Evolutionary conservation across 1,140 invertebrate species (phyloP).

Genomic region (Cydia amplana): DNA sequence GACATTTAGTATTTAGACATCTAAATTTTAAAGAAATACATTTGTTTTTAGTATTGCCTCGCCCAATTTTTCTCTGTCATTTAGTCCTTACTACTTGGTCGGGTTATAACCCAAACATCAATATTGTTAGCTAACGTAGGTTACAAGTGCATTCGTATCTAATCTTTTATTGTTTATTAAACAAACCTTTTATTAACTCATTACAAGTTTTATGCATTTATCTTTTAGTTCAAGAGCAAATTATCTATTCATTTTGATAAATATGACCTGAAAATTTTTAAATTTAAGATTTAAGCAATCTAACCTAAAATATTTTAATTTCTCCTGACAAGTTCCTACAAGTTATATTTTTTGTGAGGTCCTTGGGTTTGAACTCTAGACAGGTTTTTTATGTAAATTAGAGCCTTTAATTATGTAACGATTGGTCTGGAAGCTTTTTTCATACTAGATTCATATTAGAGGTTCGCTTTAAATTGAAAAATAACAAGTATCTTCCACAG

Average conservation of each 20-base stretch:
- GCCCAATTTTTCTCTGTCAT: conserved; percentile 12
- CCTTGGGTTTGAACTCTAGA: not conserved
- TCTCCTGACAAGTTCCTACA: conserved; percentile 3
- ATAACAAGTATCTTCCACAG: too few species aligned
- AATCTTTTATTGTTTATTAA: conserved; percentile 18
- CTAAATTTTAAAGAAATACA: not conserved
- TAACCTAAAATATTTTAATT: conserved; percentile 9
- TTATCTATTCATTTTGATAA: not conserved
- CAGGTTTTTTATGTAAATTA: conserved; percentile 10
- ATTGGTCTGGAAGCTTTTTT: not conserved
- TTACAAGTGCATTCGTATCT: conserved; percentile 35
- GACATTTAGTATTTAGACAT: not conserved
- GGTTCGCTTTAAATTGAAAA: not conserved
- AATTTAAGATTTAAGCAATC: not conserved
- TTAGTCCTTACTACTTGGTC: conserved; percentile 43
- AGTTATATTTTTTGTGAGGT: conserved; percentile 11
- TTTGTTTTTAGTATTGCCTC: not conserved
- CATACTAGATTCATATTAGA: not conserved
- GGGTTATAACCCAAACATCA: conserved; percentile 59
- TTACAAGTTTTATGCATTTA: not conserved
- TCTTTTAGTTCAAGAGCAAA: not conserved
- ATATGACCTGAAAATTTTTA: not conserved
- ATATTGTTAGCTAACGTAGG: conserved; percentile 41
- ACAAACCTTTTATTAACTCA: not conserved
- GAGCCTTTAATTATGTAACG: not conserved